Percentiles rank a stretch among this genome's conserved stretches.
phyloP scores from a whole-genome alignment of 1,140 invertebrate species.

The Cyphomyrmex costatus region DNA sequence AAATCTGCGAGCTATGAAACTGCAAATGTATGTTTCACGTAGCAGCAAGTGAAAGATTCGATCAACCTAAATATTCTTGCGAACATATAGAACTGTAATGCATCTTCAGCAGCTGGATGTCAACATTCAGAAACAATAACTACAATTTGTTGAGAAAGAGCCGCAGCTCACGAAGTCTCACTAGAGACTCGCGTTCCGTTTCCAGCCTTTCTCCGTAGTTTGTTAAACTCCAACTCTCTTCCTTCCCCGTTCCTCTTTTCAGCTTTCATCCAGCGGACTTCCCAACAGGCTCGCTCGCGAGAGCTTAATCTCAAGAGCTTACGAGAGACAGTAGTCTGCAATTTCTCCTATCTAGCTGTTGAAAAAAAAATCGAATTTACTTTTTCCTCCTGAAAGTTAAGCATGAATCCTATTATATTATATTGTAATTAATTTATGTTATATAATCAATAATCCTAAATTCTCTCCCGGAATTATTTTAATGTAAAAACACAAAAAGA shows the following conservation, averaged over 20 bases:
- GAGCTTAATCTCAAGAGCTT: conserved; percentile 54
- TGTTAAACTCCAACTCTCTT: conserved; percentile 42
- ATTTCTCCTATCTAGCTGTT: not conserved
- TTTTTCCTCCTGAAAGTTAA: not conserved
- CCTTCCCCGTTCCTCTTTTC: not conserved
- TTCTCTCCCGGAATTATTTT: not conserved
- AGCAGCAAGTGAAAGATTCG: not conserved
- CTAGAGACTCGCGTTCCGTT: conserved; percentile 25
- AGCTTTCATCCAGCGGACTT: conserved; percentile 21
- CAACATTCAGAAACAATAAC: conserved; percentile 52
- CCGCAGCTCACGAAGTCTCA: conserved; percentile 24
- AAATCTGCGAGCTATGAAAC: not conserved
- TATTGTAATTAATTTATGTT: not conserved
- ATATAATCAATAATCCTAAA: not conserved
- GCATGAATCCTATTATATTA: not conserved
- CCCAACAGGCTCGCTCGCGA: conserved; percentile 28
- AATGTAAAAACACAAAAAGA: not conserved
- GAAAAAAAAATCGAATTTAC: conserved; percentile 3
- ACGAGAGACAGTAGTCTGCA: not conserved
- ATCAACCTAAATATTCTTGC: not conserved
- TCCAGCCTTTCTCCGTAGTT: conserved; percentile 33
- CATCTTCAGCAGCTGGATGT: conserved; percentile 6
- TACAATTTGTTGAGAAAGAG: conserved; percentile 56
- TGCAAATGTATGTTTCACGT: not conserved
- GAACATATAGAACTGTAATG: not conserved